Conservation (phyloP, 64 coral and sea anemone species). For the Dendrophyllia cribrosa region DNA sequence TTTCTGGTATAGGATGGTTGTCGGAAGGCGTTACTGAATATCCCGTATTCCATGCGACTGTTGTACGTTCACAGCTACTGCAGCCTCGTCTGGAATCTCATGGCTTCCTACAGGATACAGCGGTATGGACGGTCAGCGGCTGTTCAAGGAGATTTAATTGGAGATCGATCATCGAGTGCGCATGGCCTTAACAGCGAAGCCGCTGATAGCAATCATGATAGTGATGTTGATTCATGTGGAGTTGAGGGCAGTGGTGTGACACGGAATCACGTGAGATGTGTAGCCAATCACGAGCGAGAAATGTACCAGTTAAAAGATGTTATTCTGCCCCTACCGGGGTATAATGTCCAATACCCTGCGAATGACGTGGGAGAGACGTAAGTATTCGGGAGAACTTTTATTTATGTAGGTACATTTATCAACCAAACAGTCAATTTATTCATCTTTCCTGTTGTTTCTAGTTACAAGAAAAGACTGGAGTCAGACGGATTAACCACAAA, state of each 20-base stretch:
- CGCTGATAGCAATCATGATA: slow-evolving; percentile 3
- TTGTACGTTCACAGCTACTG: slow-evolving; percentile 86
- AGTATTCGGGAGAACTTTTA: neutral
- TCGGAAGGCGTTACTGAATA: slow-evolving; percentile 80
- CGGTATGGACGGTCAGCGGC: slow-evolving; percentile 1
- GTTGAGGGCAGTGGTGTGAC: slow-evolving; percentile 3
- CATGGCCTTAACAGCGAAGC: neutral
- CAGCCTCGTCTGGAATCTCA: slow-evolving; percentile 84
- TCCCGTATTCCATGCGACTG: slow-evolving; percentile 82
- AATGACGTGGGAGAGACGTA: slow-evolving; percentile 73
- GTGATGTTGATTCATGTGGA: neutral
- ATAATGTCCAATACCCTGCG: slow-evolving; percentile 65
- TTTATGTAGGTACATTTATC: neutral
- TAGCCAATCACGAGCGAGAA: slow-evolving; percentile 44
- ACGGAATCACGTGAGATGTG: slow-evolving; percentile 22
- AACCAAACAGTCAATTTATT: neutral
- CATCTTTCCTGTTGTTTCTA: neutral
- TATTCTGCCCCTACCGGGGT: slow-evolving; percentile 79
- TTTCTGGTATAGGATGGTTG: slow-evolving; percentile 79
- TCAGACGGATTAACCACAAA: slow-evolving; percentile 27
- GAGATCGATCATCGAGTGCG: neutral
- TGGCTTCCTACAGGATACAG: slow-evolving; percentile 64
- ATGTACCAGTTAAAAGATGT: slow-evolving; percentile 69
- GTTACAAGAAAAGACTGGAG: slow-evolving; percentile 54
- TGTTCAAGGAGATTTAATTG: slow-evolving; percentile 53